A percentile compares a stretch with the other conserved stretches of the same genome.
Conservation (phyloP, 2,797 vertebrate species). For the Pantherophis alleghaniensis region DNA sequence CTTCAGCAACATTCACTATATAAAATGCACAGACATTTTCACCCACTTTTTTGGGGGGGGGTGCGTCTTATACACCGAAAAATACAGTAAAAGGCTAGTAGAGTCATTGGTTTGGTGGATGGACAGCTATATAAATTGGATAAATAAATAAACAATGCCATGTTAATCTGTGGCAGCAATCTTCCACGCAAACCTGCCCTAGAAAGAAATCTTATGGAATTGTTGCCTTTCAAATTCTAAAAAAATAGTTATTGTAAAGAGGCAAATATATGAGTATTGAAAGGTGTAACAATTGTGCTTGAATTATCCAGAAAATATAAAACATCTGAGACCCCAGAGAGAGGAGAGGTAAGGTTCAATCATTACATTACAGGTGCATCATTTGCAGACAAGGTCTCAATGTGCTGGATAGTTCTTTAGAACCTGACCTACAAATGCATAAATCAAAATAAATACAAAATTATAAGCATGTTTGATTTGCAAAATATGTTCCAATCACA, state of each 20-base stretch:
- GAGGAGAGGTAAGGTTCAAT: background rate
- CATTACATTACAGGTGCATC: background rate
- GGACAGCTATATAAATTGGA: background rate
- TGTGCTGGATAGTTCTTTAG: background rate
- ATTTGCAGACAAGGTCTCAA: background rate
- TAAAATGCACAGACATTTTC: too few relatives aligned
- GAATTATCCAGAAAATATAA: background rate
- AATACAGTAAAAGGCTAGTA: background rate
- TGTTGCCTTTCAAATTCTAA: background rate
- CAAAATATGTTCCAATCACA: background rate
- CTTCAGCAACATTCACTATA: too few relatives aligned
- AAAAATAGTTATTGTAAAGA: background rate
- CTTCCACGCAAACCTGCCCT: background rate
- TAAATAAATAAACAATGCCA: background rate
- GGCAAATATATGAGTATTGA: background rate
- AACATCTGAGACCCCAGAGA: background rate
- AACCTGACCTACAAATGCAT: background rate
- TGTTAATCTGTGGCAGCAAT: background rate
- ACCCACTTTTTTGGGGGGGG: too few relatives aligned
- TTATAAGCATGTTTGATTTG: background rate
- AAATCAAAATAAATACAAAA: background rate
- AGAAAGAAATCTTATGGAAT: background rate
- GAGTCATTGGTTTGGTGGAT: background rate
- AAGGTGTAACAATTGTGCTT: background rate
- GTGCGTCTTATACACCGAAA: too few relatives aligned